Evolutionary conservation across 1,140 invertebrate species (phyloP).

Genomic region (Aphaenogaster rudis): DNA sequence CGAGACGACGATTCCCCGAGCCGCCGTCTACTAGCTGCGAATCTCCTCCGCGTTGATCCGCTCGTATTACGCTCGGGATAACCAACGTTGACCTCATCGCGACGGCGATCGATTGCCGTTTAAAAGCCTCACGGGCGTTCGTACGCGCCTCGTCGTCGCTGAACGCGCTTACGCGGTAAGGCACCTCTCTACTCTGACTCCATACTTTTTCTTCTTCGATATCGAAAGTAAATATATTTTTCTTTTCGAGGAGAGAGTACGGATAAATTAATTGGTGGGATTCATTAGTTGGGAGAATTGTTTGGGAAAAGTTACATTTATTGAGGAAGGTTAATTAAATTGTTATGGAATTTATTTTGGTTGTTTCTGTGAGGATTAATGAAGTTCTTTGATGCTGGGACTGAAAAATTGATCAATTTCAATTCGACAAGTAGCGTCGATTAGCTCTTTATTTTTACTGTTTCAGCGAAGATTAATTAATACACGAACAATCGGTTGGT

Average conservation of each 20-base stretch:
- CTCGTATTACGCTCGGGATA: conserved; percentile 29
- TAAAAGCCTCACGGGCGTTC: conserved; percentile 60
- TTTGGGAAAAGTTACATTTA: background rate
- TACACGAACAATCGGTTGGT: background rate
- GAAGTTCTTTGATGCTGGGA: background rate
- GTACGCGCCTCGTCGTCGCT: conserved; percentile 51
- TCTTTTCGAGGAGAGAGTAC: background rate
- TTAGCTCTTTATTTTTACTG: background rate
- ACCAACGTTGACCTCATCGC: conserved; percentile 58
- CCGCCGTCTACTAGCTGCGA: background rate
- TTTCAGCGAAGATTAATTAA: conserved; percentile 23
- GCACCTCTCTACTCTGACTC: background rate
- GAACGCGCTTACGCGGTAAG: conserved; percentile 51
- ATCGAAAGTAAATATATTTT: background rate
- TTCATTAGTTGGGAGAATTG: background rate
- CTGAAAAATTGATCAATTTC: background rate
- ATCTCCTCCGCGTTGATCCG: conserved; percentile 24
- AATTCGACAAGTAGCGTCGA: background rate
- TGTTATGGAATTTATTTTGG: conserved; percentile 11
- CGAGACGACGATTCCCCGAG: background rate
- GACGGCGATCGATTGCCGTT: conserved; percentile 58
- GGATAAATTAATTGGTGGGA: background rate
- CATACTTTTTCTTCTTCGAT: background rate
- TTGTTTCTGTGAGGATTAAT: background rate
- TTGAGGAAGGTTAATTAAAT: background rate